Evolutionary conservation across 2,888 invertebrate species (phyloP).

Genomic region (Nemoura dubitans): DNA sequence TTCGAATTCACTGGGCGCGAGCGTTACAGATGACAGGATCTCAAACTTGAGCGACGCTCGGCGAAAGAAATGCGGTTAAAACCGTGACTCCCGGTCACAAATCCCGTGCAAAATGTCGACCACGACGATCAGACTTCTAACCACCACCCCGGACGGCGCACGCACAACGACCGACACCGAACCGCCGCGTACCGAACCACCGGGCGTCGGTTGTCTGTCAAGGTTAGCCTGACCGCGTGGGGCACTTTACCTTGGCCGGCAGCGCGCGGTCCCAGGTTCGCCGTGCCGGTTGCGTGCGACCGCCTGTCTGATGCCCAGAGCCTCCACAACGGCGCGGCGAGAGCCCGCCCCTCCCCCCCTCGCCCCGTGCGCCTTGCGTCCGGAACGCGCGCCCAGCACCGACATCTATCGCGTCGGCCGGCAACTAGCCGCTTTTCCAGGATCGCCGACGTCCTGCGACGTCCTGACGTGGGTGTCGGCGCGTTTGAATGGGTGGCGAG

Average conservation of each 20-base stretch:
- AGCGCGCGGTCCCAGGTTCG: neutral
- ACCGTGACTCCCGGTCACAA: neutral
- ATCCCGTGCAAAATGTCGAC: neutral
- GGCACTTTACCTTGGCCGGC: neutral
- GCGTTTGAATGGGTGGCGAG: neutral
- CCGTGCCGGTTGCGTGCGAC: neutral
- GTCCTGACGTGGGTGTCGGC: neutral
- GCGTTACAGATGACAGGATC: neutral
- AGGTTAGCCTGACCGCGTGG: neutral
- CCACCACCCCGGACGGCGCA: too few relatives aligned
- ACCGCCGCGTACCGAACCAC: neutral
- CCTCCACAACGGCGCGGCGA: neutral
- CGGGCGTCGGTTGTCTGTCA: neutral
- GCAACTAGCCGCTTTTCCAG: neutral
- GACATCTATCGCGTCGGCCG: neutral
- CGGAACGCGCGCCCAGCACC: neutral
- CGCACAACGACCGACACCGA: neutral
- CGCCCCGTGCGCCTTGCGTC: neutral
- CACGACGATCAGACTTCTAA: neutral
- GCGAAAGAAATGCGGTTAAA: neutral
- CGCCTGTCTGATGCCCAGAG: neutral
- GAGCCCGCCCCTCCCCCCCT: too few relatives aligned
- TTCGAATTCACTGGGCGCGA: neutral
- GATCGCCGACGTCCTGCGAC: neutral
- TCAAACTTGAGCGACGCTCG: neutral